A percentile compares a stretch with the other conserved stretches of the same genome.
Conservation (phyloP, 2,888 invertebrate genomes). For the Athrips mouffetella region DNA sequence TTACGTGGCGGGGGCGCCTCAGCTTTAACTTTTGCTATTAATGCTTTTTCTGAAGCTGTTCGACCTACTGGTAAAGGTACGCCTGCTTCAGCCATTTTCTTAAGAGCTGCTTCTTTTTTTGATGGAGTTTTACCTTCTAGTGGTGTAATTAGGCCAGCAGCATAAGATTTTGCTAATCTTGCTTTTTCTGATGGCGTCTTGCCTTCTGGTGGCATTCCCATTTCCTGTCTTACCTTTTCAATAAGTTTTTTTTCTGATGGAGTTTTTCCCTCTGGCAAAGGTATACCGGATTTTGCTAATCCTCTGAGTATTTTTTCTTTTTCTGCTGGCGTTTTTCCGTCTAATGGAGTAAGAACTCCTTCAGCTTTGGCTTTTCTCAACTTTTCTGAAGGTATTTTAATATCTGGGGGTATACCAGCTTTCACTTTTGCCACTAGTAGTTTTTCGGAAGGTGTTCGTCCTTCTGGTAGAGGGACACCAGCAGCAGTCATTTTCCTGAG, state of each 20-base stretch:
- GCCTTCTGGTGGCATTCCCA: slow-evolving; percentile 33
- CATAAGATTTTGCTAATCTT: slow-evolving; percentile 24
- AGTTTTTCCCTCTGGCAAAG: slow-evolving; percentile 35
- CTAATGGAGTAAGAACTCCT: slow-evolving; percentile 34
- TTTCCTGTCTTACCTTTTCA: slow-evolving; percentile 25
- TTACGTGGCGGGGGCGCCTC: too few species aligned
- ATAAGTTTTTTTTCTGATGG: slow-evolving; percentile 39
- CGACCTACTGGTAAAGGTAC: slow-evolving; percentile 35
- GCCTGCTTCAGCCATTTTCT: slow-evolving; percentile 25
- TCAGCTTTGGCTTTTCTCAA: slow-evolving; percentile 23
- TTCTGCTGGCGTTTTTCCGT: slow-evolving; percentile 31
- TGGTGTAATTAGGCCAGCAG: slow-evolving; percentile 29
- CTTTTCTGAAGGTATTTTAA: slow-evolving; percentile 26
- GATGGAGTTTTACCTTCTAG: slow-evolving; percentile 33
- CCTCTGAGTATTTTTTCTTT: slow-evolving; percentile 29
- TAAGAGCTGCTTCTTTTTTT: slow-evolving; percentile 23
- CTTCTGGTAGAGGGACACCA: too few species aligned
- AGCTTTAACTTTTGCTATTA: slow-evolving; percentile 28
- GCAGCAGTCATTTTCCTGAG: too few species aligned
- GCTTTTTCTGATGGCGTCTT: slow-evolving; percentile 22
- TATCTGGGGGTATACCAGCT: slow-evolving; percentile 4
- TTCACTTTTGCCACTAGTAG: too few species aligned
- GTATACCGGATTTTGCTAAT: slow-evolving; percentile 15
- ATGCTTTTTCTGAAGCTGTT: slow-evolving; percentile 31
- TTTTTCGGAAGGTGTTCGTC: too few species aligned